A percentile compares a stretch with the other conserved stretches of the same genome.
Evolutionary conservation across 2,888 invertebrate species (phyloP).

Genomic region (Xestia xanthographa): DNA sequence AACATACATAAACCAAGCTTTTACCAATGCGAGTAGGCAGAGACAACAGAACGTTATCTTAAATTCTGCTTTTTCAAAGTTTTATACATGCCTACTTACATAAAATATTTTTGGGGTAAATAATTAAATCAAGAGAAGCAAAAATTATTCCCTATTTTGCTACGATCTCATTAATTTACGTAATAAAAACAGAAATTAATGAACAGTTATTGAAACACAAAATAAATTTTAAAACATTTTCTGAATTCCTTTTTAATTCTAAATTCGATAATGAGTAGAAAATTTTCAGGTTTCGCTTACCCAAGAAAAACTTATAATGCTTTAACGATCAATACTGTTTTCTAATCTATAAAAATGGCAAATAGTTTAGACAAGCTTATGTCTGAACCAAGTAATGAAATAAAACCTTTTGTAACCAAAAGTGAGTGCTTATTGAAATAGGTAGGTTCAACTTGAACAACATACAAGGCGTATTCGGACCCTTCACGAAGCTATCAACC

Average conservation of each 20-base stretch:
- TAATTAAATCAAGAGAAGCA: not conserved
- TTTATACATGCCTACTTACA: too few species aligned
- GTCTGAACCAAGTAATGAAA: not conserved
- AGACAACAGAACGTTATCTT: too few species aligned
- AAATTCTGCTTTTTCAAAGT: not conserved
- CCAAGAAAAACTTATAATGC: not conserved
- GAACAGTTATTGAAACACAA: not conserved
- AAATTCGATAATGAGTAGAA: not conserved
- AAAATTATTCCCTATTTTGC: not conserved
- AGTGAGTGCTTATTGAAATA: not conserved
- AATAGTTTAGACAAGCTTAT: too few species aligned
- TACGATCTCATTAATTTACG: not conserved
- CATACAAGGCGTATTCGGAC: too few species aligned
- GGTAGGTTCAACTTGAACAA: not conserved
- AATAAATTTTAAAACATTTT: not conserved
- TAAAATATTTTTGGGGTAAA: not conserved
- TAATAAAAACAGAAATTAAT: not conserved
- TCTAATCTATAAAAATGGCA: not conserved
- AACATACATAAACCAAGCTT: too few species aligned
- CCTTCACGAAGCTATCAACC: too few species aligned
- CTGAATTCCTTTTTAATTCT: not conserved
- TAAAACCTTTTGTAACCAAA: not conserved
- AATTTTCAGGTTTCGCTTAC: not conserved
- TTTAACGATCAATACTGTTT: not conserved
- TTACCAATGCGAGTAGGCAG: too few species aligned